Evolutionary conservation across 2,797 vertebrate species (phyloP), one percentile per base, ranked within the genome.

Genomic region (Hyperoplus immaculatus): DNA sequence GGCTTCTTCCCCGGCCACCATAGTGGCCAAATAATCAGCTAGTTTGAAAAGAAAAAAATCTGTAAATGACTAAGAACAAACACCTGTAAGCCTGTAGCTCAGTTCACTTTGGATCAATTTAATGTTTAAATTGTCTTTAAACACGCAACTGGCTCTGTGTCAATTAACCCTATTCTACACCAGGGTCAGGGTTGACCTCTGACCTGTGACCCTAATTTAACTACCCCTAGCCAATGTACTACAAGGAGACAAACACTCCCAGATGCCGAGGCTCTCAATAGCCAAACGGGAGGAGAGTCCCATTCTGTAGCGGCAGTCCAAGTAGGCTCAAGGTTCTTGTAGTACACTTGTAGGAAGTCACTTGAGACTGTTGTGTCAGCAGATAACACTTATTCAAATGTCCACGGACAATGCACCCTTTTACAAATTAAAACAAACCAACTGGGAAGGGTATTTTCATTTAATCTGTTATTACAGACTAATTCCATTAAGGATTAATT

Each of bases 181-280:
- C 62, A 55, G 77, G 36, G 41, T 74, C 59, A 38, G n/a, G 68
- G 53, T 56, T 88, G 88, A 92, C 87, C 91, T 82, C 50, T 88
- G 83, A 90, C 87, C 92, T 61, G 9, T 86, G 87, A 91, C 84
- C 89, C 88, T 84, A 54, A 81, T 91, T 92, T 80, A 90, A 86
- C 69, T 85, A 77, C 89, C 87, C 78, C 76, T 79, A 72, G 81
- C 69, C 72, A 80, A 82, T 85, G 88, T 77, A 75, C 81, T 81
- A 87, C 74, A 79, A 84, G 84, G 84, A 81, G 87, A 92, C 88
- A 93, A 94, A 92, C 91, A 90, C 85, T 93, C 85, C 90, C 91
- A 93, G 90, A 88, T 92, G 90, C 89, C 68, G 59, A 85, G 69
- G 56, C 68, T 75, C 88, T 92, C 90, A 93, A 92, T 89, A 76